Evolutionary conservation across 2,797 vertebrate species (phyloP), one percentile per base, ranked within the genome.

Genomic region (Trematomus bernacchii): DNA sequence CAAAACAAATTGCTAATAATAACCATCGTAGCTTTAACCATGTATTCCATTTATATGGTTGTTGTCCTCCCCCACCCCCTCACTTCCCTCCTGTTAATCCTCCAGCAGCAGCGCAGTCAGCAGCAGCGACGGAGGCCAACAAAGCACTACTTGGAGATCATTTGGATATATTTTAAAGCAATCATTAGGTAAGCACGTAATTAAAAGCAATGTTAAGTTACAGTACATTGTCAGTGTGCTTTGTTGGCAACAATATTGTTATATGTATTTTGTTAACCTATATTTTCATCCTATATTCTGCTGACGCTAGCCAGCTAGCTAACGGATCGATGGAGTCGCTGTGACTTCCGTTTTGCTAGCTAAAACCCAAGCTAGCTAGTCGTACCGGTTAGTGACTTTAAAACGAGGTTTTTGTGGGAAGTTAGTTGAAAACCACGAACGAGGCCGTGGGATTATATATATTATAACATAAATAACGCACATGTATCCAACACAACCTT

Each of bases 301-400:
- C 43, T 52, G 10, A 42, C 15, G 76, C 64, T 90, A 85, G 86
- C 85, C 68, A 73, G 64, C 73, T 67, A 84, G 83, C 87, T 92
- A 89, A 84, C 78, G 65, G 72, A 72, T 60, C 66, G 40, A 64
- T 64, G 46, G 58, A 83, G 70, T 88, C 71, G 65, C 59, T 16
- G 48, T 81, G 76, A 90, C 89, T 93, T 93, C 92, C 92, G 91
- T 89, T 88, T 71, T 76, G 87, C 82, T 86, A 90, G 86, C 83
- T 92, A 86, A 63, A 2, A 3, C 10, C 59, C 13, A 73, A 83
- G 42, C 55, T 71, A 83, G 66, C 65, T 82, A 85, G 66, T 61
- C 8, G 30, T 54, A 53, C 85, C 76, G 82, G 85, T 76, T 80
- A 67, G 51, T 63, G 23, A 3, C 59, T 37, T 37, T 8, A 50